Evolutionary conservation across 2,797 vertebrate species (phyloP).

Genomic region (Clarias pachynema): DNA sequence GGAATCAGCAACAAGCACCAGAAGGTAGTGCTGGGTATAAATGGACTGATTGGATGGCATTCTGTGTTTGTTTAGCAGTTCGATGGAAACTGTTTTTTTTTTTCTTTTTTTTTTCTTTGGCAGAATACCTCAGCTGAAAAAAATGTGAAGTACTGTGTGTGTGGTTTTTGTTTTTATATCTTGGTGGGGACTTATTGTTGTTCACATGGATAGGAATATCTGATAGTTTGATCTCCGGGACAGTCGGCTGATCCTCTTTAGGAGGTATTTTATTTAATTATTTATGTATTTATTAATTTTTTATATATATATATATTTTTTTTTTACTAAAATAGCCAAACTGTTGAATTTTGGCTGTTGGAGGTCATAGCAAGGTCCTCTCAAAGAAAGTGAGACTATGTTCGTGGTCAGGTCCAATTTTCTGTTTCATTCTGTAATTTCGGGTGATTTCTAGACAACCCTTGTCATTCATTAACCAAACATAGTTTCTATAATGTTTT

Average conservation of each 20-base stretch:
- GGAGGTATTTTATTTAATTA: too few species aligned
- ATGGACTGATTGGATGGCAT: conserved; percentile 3
- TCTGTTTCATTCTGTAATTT: neutral
- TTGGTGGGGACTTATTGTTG: neutral
- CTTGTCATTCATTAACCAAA: neutral
- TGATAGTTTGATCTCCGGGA: neutral
- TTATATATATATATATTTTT: too few species aligned
- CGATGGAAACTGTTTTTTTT: neutral
- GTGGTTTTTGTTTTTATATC: neutral
- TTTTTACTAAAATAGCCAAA: neutral
- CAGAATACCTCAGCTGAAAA: neutral
- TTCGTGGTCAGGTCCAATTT: neutral
- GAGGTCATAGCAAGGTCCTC: neutral
- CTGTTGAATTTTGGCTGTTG: neutral
- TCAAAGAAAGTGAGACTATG: neutral
- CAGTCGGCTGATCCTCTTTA: neutral
- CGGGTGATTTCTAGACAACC: neutral
- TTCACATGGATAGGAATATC: neutral
- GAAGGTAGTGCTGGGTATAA: conserved; percentile 11
- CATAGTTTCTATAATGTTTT: neutral
- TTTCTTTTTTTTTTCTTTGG: neutral
- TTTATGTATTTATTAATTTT: too few species aligned
- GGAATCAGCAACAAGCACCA: conserved; percentile 1
- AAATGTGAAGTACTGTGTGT: neutral
- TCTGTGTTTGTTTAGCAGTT: neutral